Percentiles rank a stretch among this genome's conserved stretches.
phyloP scores from a whole-genome alignment of 2,113 vertebrate species.

The Dromaius novaehollandiae region DNA sequence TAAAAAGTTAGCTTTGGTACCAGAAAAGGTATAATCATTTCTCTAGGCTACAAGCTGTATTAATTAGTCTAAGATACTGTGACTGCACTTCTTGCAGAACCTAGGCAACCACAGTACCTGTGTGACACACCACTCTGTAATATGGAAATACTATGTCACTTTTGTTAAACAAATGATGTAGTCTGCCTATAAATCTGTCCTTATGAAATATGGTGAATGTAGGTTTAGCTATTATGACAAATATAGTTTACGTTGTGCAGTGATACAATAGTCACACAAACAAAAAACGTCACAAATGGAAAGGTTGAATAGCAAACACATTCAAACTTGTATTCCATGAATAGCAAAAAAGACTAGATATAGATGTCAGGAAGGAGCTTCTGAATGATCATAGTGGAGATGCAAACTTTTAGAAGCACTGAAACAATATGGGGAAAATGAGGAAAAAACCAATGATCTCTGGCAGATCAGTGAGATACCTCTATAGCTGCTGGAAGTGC shows the following conservation, averaged over 20 bases:
- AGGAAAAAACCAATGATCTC: background rate
- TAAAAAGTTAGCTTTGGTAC: background rate
- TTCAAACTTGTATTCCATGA: background rate
- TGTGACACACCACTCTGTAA: background rate
- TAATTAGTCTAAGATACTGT: background rate
- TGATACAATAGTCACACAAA: background rate
- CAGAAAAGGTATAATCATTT: background rate
- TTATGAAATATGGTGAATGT: background rate
- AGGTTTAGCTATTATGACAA: background rate
- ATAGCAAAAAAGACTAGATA: background rate
- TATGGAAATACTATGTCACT: background rate
- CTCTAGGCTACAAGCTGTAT: background rate
- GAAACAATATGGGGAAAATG: background rate
- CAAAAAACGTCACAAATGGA: background rate
- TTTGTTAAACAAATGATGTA: background rate
- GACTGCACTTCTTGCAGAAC: background rate
- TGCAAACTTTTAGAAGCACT: background rate
- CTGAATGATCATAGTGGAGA: background rate
- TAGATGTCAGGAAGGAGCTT: background rate
- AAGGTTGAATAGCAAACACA: background rate
- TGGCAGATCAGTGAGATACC: background rate
- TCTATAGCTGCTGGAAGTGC: background rate
- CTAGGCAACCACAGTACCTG: background rate
- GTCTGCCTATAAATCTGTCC: background rate
- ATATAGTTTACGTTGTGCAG: background rate